Percentiles rank a stretch among this genome's conserved stretches.
These are phyloP conservation scores for Percopsis omiscomaycus DNA, from an alignment of 2,797 vertebrate species.

Conservation along the genomic window DNA sequence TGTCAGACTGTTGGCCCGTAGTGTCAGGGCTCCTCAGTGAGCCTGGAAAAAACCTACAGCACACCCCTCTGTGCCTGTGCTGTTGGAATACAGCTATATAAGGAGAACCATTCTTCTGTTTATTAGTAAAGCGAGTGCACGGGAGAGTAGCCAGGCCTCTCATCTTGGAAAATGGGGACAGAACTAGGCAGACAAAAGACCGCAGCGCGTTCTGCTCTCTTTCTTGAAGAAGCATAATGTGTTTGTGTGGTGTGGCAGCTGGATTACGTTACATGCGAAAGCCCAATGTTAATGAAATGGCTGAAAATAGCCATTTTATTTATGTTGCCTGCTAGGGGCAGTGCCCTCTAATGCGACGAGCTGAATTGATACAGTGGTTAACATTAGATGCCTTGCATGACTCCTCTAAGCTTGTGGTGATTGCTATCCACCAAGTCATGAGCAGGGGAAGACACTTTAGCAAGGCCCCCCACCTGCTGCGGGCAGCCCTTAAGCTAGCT, in stretches of 20 bases:
- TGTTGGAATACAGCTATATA: conserved; percentile 73
- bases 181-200: conserved; percentile 57
- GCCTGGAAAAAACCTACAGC: conserved; percentile 56
- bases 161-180: conserved; percentile 56
- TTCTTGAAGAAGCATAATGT: conserved; percentile 37
- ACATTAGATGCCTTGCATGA: conserved; percentile 28
- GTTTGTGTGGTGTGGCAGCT: conserved; percentile 43
- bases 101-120: conserved; percentile 77
- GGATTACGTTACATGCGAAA: conserved; percentile 64
- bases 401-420: conserved; percentile 18
- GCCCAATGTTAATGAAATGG: conserved; percentile 61
- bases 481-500: neutral
- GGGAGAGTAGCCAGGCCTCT: conserved; percentile 67
- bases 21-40: conserved; percentile 43
- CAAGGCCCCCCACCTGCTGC: conserved; percentile 27
- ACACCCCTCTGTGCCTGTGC: conserved; percentile 39
- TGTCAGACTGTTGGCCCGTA: conserved; percentile 53
- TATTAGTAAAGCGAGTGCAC: conserved; percentile 70
- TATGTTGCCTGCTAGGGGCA: conserved; percentile 30
- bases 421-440: conserved; percentile 24
- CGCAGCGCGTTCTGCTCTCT: conserved; percentile 44
- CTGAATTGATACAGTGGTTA: conserved; percentile 31
- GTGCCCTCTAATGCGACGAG: conserved; percentile 36
- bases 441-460: conserved; percentile 21
- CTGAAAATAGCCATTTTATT: conserved; percentile 67